Conservation (phyloP, 2,113 vertebrate species). For the Odontesthes bonariensis region DNA sequence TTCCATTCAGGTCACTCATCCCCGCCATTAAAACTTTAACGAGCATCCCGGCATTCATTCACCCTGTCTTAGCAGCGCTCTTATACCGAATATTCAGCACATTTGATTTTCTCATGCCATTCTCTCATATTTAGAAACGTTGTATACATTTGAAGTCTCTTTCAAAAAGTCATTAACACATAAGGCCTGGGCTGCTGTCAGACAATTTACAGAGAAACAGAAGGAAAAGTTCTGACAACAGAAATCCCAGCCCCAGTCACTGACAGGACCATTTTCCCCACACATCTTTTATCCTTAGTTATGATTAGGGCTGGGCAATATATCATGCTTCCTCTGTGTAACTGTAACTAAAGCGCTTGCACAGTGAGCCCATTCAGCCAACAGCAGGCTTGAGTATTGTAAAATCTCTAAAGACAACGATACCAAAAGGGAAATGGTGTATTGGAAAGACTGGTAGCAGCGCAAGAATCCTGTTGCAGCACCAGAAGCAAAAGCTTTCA, state of each 20-base stretch:
- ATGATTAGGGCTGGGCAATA: neutral
- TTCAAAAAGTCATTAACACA: too few relatives aligned
- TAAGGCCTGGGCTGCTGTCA: neutral
- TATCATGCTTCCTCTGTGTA: too few relatives aligned
- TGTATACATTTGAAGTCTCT: neutral
- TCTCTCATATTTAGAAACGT: neutral
- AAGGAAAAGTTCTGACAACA: neutral
- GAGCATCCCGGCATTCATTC: neutral
- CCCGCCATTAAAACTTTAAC: neutral
- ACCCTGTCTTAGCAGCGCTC: neutral
- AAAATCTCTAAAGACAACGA: too few relatives aligned
- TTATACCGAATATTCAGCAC: neutral
- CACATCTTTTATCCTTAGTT: neutral
- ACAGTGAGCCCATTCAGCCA: too few relatives aligned
- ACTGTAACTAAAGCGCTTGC: too few relatives aligned
- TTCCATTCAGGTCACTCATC: slow-evolving; percentile 62
- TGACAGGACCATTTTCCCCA: neutral
- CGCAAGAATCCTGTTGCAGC: neutral
- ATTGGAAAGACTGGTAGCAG: too few relatives aligned
- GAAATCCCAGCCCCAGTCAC: neutral
- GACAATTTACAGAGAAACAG: neutral
- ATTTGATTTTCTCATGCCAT: neutral
- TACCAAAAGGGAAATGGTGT: too few relatives aligned
- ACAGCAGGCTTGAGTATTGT: too few relatives aligned
- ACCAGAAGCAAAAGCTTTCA: neutral